These are phyloP conservation scores for Leptinotarsa texana DNA, from an alignment of 1,140 invertebrate species.

Conservation along the genomic window DNA sequence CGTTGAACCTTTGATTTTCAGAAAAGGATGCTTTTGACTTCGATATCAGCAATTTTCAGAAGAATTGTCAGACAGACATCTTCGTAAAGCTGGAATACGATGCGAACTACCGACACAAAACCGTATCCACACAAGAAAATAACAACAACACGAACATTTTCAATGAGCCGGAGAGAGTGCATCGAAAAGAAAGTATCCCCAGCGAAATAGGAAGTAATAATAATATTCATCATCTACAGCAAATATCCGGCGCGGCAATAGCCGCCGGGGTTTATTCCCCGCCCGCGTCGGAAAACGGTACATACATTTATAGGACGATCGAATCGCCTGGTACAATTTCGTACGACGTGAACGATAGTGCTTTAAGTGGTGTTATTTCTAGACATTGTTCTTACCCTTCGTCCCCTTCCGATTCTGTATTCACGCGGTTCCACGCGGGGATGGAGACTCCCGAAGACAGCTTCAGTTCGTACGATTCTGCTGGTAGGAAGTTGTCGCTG, in stretches of 20 bases:
- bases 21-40: slow-evolving; percentile 37
- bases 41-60: slow-evolving; percentile 18
- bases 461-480: slow-evolving; percentile 25
- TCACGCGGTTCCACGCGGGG: background rate
- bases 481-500: slow-evolving; percentile 23
- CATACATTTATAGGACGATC: slow-evolving; percentile 19
- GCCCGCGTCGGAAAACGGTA: slow-evolving; percentile 20
- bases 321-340: slow-evolving; percentile 2
- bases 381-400: slow-evolving; percentile 21
- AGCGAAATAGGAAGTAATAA: slow-evolving; percentile 17
- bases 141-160: slow-evolving; percentile 12
- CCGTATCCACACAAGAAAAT: background rate
- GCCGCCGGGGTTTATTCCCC: slow-evolving; percentile 16
- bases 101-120: background rate
- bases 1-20: slow-evolving; percentile 17
- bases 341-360: slow-evolving; percentile 29
- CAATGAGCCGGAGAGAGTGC: slow-evolving; percentile 2
- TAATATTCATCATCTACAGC: slow-evolving; percentile 13
- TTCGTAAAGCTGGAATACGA: slow-evolving; percentile 19
- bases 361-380: slow-evolving; percentile 30
- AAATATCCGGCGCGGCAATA: background rate
- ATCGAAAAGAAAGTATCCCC: slow-evolving; percentile 13
- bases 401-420: background rate
- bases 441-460: slow-evolving; percentile 33
- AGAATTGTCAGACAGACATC: slow-evolving; percentile 10